These are phyloP conservation scores for Exephanes ischioxanthus DNA, from an alignment of 2,888 invertebrate genomes.

Conservation along the genomic window DNA sequence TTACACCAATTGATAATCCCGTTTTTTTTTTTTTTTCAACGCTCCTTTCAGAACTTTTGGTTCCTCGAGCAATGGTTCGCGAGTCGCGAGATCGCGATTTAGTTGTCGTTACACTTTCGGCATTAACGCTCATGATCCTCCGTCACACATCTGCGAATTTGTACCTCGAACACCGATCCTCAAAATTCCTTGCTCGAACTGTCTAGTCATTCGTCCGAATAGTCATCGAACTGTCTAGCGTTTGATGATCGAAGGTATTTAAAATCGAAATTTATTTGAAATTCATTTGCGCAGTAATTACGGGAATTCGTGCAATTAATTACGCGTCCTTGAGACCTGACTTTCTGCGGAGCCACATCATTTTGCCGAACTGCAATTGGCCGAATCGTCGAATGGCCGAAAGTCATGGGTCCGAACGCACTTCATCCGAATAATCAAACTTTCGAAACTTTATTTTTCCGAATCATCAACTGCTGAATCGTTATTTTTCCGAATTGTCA, in stretches of 20 bases:
- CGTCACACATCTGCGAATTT: background rate
- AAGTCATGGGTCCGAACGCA: no score
- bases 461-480: no score
- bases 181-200: slow-evolving; percentile 41
- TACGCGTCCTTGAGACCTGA: no score
- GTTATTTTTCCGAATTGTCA: no score
- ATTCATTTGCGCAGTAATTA: background rate
- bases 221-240: slow-evolving; percentile 23
- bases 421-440: no score
- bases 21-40: slow-evolving; percentile 35
- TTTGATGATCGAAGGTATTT: slow-evolving; percentile 59
- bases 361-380: no score
- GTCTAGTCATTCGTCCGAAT: background rate
- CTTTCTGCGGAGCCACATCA: no score
- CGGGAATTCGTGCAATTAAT: no score
- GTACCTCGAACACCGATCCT: background rate
- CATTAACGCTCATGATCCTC: no score
- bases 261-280: background rate
- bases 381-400: no score
- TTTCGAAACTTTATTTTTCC: no score
- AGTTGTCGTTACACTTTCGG: slow-evolving; percentile 29
- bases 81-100: slow-evolving; percentile 73
- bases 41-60: slow-evolving; percentile 74
- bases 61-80: slow-evolving; percentile 69
- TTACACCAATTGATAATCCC: slow-evolving; percentile 13